A percentile compares a stretch with the other conserved stretches of the same genome.
These are phyloP conservation scores for Rutilus rutilus DNA, from an alignment of 2,113 vertebrate genomes.

Conservation along the genomic window DNA sequence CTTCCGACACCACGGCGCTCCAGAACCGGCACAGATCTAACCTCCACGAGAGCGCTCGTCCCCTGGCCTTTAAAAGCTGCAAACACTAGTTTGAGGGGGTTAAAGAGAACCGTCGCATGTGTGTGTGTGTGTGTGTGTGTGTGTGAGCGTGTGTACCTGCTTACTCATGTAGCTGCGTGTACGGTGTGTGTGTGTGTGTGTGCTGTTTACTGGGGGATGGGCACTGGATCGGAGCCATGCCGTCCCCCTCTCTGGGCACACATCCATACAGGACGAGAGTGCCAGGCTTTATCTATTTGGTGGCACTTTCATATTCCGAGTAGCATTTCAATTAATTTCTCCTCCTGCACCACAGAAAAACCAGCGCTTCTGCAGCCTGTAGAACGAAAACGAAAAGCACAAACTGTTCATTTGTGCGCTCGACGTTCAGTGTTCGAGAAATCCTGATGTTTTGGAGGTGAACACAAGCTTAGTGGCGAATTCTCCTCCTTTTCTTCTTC, in stretches of 20 bases:
- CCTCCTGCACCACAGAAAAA: constrained; percentile 64
- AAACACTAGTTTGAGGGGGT: constrained; percentile 54
- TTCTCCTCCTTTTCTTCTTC: neutral
- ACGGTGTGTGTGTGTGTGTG: constrained; percentile 34
- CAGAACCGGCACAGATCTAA: constrained; percentile 30
- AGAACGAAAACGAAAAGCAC: neutral
- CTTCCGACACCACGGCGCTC: constrained; percentile 16
- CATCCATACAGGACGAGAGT: constrained; percentile 73
- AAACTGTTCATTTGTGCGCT: neutral
- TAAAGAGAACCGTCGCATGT: constrained; percentile 18
- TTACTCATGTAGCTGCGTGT: constrained; percentile 23
- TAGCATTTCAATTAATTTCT: constrained; percentile 73
- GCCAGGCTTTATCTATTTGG: constrained; percentile 68
- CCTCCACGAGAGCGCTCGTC: constrained; percentile 31
- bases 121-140: neutral
- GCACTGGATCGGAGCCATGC: constrained; percentile 72
- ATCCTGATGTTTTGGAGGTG: neutral
- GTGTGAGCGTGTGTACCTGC: constrained; percentile 32
- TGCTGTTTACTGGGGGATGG: constrained; percentile 58
- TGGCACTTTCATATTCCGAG: constrained; percentile 64
- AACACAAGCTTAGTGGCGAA: neutral
- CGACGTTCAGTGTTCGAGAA: neutral
- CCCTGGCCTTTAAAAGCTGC: constrained; percentile 48
- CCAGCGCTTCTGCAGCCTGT: neutral
- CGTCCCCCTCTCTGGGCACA: constrained; percentile 74